phyloP scores from a whole-genome alignment of 2,113 vertebrate genomes.

The Thymallus thymallus region DNA sequence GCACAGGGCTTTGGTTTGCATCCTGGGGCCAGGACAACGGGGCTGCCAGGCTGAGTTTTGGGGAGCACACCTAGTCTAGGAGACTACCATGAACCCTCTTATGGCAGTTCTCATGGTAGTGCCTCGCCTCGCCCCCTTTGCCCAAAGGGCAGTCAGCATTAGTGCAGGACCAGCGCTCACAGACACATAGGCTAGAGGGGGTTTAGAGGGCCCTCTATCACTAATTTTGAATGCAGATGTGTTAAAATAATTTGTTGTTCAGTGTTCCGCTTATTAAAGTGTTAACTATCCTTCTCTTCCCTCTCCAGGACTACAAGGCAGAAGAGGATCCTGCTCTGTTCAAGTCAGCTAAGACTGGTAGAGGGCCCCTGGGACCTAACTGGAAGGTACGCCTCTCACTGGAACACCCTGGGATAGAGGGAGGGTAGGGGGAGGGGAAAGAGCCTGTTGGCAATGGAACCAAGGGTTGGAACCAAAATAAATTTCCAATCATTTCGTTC shows the following conservation, averaged over 20 bases:
- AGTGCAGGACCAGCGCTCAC: neutral
- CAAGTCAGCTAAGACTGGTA: slow-evolving; percentile 86
- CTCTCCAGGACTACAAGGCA: slow-evolving; percentile 83
- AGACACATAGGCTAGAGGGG: neutral
- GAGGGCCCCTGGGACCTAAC: slow-evolving; percentile 84
- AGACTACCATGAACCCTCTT: too few species aligned
- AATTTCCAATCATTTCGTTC: too few species aligned
- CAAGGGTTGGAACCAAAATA: too few species aligned
- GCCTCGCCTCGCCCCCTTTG: neutral
- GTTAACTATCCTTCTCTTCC: slow-evolving; percentile 36
- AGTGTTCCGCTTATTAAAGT: neutral
- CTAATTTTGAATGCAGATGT: neutral
- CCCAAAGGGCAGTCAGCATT: too few species aligned
- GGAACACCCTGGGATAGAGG: neutral
- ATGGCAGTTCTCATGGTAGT: too few species aligned
- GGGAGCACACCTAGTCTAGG: neutral
- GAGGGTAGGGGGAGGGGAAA: neutral
- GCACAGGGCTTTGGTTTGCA: neutral
- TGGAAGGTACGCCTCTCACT: neutral
- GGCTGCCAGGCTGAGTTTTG: neutral
- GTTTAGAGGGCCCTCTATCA: neutral
- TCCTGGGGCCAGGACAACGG: neutral
- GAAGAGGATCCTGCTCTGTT: slow-evolving; percentile 87
- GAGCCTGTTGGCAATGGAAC: too few species aligned
- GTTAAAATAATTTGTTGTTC: neutral